Evolutionary conservation across 1,140 invertebrate species (phyloP), one percentile per base, ranked within the genome.

Genomic region (Drosophila burlai): DNA sequence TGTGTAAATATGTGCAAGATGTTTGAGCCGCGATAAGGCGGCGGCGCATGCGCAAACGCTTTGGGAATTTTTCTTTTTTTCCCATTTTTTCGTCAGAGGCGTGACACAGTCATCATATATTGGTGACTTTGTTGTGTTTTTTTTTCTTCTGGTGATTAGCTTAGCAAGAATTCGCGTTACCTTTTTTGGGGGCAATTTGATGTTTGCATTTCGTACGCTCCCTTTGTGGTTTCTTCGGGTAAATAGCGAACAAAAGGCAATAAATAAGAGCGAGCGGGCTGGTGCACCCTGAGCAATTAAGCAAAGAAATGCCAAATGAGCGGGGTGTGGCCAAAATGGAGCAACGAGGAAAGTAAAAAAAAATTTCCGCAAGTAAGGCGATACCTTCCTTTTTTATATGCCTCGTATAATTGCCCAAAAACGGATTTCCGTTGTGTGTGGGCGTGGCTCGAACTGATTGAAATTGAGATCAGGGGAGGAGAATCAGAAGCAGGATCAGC

Each of bases 121-220:
- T 78, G 76, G 59, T 87, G 80, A 81, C 64, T 69, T 73, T 83
- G 80, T 74, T 69, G 73, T 81, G 71, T 55, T 16, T 24, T 15
- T 46, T 46, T 26, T 50, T 26, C 9, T 67, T 76, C 26, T 73
- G 78, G 71, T 90, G 85, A 90, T 90, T 90, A 90, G 85, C 85
- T 90, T 90, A 90, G 80, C 85, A 90, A 90, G 85, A 90, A 90
- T 90, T 90, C 85, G 86, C 86, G 82, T 89, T 73, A 73, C 69
- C 67, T 73, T 73, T 57, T 57, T 73, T 73, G 69, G 66, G 36
- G 46, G 69, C 68, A 69, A 72, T 60, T 59, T 65, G 55, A 29
- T 67, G 60, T 78, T 60, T 60, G 68, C 72, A 65, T 67, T 65
- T 69, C 64, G 54, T 64, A 63, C 72, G 66, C 62, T 71, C 52